Conservation (phyloP, 2,888 invertebrate species). For the Ernsta delagoae region DNA sequence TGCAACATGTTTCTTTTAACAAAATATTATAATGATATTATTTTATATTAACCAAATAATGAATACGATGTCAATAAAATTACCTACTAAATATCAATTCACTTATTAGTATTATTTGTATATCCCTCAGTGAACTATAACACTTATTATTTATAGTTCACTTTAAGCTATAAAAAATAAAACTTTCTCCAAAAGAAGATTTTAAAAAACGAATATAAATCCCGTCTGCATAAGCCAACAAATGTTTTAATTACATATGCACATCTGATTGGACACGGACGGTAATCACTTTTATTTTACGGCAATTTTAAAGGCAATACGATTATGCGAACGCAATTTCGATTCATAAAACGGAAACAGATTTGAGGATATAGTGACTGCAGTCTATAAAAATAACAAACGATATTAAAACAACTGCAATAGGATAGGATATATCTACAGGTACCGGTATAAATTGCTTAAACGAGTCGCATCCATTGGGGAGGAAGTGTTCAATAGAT, state of each 20-base stretch:
- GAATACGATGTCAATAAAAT: too few relatives aligned
- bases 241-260: slow-evolving; percentile 38
- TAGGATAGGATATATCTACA: slow-evolving; percentile 7
- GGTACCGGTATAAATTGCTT: slow-evolving; percentile 11
- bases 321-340: slow-evolving; percentile 36
- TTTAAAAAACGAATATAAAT: slow-evolving; percentile 5
- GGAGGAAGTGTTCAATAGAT: not conserved
- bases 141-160: too few relatives aligned
- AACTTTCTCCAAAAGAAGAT: not conserved
- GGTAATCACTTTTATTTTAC: slow-evolving; percentile 38
- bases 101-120: too few relatives aligned
- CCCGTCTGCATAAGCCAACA: slow-evolving; percentile 18
- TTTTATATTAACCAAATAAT: too few relatives aligned
- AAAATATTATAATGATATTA: too few relatives aligned
- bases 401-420: slow-evolving; percentile 25
- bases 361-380: slow-evolving; percentile 35
- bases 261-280: slow-evolving; percentile 35
- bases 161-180: too few relatives aligned
- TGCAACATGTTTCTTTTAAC: too few relatives aligned
- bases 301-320: slow-evolving; percentile 38
- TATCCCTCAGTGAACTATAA: too few relatives aligned
- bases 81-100: too few relatives aligned
- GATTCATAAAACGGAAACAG: slow-evolving; percentile 38
- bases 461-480: not conserved
- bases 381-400: slow-evolving; percentile 36